Conservation (phyloP, 2,797 vertebrate species). For the Babyrousa celebensis region DNA sequence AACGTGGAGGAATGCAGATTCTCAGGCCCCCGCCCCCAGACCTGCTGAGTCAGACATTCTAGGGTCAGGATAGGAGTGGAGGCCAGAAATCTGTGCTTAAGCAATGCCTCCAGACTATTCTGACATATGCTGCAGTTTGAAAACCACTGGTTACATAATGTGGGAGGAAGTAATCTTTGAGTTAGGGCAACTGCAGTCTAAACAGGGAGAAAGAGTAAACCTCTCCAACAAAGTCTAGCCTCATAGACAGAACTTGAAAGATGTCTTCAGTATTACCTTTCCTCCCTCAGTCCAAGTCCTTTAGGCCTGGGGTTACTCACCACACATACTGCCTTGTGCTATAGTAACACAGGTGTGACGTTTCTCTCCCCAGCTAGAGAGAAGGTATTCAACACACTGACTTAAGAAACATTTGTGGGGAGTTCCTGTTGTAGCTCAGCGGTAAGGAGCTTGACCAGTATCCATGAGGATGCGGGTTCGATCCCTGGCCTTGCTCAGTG, state of each 20-base stretch:
- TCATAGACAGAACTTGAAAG: neutral
- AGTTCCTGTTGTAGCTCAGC: no score
- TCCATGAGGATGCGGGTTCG: no score
- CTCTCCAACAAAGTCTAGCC: neutral
- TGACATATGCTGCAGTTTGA: neutral
- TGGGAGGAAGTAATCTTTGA: neutral
- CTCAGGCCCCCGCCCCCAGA: neutral
- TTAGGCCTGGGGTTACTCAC: neutral
- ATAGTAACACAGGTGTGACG: rapidly evolving
- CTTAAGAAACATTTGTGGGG: neutral
- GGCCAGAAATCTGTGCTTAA: neutral
- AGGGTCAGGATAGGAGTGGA: neutral
- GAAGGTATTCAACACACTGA: neutral
- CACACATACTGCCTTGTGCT: neutral
- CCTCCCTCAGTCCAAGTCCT: neutral
- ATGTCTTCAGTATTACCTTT: neutral
- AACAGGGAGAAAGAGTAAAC: constrained; percentile 30
- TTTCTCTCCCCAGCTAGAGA: neutral
- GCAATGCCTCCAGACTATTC: neutral
- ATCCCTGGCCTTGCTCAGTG: no score
- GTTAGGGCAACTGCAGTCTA: neutral
- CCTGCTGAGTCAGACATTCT: neutral
- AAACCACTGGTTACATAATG: neutral
- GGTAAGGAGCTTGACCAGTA: no score
- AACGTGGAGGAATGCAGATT: neutral